phyloP scores from a whole-genome alignment of 2,888 invertebrate genomes.

The Cremastobaeus sp. region DNA sequence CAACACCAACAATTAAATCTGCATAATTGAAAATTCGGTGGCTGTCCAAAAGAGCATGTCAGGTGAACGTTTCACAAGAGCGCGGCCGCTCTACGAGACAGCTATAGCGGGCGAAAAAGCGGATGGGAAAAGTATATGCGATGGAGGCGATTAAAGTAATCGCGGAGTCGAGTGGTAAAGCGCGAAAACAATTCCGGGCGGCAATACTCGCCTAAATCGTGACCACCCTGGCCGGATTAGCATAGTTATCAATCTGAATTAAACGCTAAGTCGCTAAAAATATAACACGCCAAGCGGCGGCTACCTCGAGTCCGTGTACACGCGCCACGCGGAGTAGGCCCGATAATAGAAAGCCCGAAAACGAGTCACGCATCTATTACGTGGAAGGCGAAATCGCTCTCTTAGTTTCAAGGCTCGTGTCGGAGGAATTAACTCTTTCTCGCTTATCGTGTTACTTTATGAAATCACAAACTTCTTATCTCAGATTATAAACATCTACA shows the following conservation, averaged over 20 bases:
- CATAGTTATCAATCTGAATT: constrained; percentile 62
- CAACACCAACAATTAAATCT: no score
- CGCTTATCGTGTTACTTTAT: constrained; percentile 19
- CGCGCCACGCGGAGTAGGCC: constrained; percentile 31
- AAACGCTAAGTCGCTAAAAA: constrained; percentile 57
- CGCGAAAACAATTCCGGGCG: constrained; percentile 51
- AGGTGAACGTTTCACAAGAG: background rate
- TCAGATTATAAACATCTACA: no score
- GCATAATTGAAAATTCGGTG: constrained; percentile 8
- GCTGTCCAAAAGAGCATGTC: constrained; percentile 1
- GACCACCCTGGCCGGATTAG: constrained; percentile 57
- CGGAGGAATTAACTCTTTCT: constrained; percentile 26
- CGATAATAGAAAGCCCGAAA: constrained; percentile 51
- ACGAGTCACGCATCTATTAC: constrained; percentile 45
- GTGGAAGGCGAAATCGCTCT: constrained; percentile 44
- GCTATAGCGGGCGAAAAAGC: constrained; percentile 14
- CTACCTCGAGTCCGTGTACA: constrained; percentile 1
- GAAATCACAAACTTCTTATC: constrained; percentile 21
- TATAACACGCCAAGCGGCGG: constrained; percentile 52
- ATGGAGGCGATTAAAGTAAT: constrained; percentile 24
- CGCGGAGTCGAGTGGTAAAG: constrained; percentile 30
- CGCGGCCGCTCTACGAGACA: constrained; percentile 7
- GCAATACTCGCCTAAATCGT: constrained; percentile 50
- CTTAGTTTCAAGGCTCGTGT: constrained; percentile 43
- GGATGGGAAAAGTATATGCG: constrained; percentile 10